Base-by-base conservation (phyloP, 1,140 invertebrate genomes). In the Drosophila bocqueti region DNA sequence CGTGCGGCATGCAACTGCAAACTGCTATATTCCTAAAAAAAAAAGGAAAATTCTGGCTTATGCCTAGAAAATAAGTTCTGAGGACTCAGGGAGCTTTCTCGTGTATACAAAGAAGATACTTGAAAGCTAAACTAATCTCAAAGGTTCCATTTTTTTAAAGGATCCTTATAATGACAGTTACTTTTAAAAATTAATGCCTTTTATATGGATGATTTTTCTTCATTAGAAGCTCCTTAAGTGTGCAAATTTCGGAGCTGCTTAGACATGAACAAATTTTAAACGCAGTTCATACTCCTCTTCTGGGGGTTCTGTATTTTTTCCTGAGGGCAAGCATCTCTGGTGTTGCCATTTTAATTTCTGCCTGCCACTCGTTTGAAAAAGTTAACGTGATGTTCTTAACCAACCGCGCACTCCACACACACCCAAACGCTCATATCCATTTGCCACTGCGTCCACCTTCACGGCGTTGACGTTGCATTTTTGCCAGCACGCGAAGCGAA, bases 1-100 rank as follows among this genome's bases (percentile, higher is more conserved):
- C 84, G 84, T 87, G 84, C 65, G 58, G 52, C 84, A 87, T 87
- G 84, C 84, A 89, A 87, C 84, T 67, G 65, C 62, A 78, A 83
- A 89, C 55, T 55, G 60, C 50, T 83, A 66, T 80, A 86, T 87
- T 66, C 72, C 68, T 69, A 73, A 76, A 72, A 52, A 72, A 72
- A 84, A 75, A 38, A 21, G 1, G 2, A 10, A 21, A 16, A 71
- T 67, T 55, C 13, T 84, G 76, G 59, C 59, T 69, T 83, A 80
- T 87, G 80, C 77, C 83, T 87, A 80, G 77, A 65, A 74, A 87
- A 87, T 62, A 69, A 60, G 55, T 62, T 60, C 31, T 50, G 36
- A 29, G 42, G 36, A 7, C 31, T 47, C 15, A 15, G 21, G 36
- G 9, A 7, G 54, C 34, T 26, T 57, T 24, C 5, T 47, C 3